Base-by-base conservation (phyloP, 2,113 vertebrate species). In the Prinia subflava region DNA sequence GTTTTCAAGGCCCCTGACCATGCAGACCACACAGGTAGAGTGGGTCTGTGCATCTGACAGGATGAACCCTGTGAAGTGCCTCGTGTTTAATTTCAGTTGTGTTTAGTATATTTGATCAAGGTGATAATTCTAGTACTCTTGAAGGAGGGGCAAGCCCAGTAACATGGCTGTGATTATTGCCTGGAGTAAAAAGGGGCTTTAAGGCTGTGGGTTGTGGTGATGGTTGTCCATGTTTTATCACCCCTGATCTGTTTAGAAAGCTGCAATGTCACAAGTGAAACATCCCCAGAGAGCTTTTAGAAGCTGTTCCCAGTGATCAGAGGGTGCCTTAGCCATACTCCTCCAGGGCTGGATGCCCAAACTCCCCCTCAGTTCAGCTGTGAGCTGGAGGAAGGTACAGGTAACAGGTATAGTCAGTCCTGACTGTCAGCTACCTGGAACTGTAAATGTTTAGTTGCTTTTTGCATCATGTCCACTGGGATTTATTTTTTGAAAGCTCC, bases 301-400 rank as follows among this genome's bases (percentile, higher is more conserved):
- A 13, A 60, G 14, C 77, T 31, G 44, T 4, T 1, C 49, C 52
- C 13, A 5, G 22, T n/a, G 59, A 4, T 31, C 76, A 59, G 52
- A 28, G 27, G 20, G 1, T 41, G 15, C 15, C 17, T 42, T 17
- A n/a, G n/a, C n/a, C n/a, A n/a, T n/a, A n/a, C n/a, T n/a, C n/a
- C n/a, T n/a, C n/a, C n/a, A n/a, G n/a, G 28, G 15, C 2, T 39
- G 59, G 23, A 39, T 67, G 23, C 30, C 16, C 47, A 16, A 27
- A 24, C 10, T n/a, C 44, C 56, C n/a, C 11, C 1, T 1, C 2
- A 19, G 16, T 4, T 12, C 31, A 56, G 18, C 41, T 30, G 7
- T 0, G 1, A 68, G 41, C 7, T 24, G 31, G 11, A 2, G 22
- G 13, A 64, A 59, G 16, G 25, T 14, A 13, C 8, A 17, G 12